Evolutionary conservation across 1,140 invertebrate species (phyloP), one percentile per base, ranked within the genome.

Genomic region (Apis florea): DNA sequence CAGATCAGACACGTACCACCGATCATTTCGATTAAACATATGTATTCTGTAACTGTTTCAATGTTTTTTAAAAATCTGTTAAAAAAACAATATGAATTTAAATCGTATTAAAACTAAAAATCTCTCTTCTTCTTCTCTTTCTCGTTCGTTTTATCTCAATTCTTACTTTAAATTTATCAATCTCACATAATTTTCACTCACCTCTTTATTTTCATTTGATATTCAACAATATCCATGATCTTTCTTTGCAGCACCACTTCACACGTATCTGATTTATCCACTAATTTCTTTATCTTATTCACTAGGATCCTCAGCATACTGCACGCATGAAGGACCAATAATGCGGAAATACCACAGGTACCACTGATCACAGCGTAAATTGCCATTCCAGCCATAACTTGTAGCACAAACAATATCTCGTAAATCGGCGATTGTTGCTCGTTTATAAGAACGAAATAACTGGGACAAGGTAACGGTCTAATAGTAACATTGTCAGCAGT

Each of bases 1-100:
- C 91, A 92, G 40, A 90, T 86, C 17, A 90, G 88, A 79, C 90
- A 47, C 0, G 87, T 61, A 53, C 69, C 72, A 1, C 83, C 85
- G 19, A 79, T n/a, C 51, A 86, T 58, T 64, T 90, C 89, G 13
- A 84, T 83, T 12, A 90, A 79, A 73, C 88, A 90, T 47, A 90
- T 85, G 13, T 81, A 83, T 26, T 79, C 76, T 21, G 85, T 68
- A 26, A 73, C 61, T 6, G 59, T 24, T 17, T 87, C 71, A 24
- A 85, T 59, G n/a, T 76, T 61, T 51, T 69, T 67, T 15, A 87
- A 58, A 68, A 86, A 82, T 58, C 85, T 85, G 56, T 24, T 8
- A n/a, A 11, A 11, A 31, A 47, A 40, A 66, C 63, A 66, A n/a
- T n/a, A n/a, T n/a, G 63, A 15, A 4, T 11, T 12, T 47, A 5